These are phyloP conservation scores for Acanthiza pusilla DNA, from an alignment of 2,797 vertebrate species.

Conservation along the genomic window DNA sequence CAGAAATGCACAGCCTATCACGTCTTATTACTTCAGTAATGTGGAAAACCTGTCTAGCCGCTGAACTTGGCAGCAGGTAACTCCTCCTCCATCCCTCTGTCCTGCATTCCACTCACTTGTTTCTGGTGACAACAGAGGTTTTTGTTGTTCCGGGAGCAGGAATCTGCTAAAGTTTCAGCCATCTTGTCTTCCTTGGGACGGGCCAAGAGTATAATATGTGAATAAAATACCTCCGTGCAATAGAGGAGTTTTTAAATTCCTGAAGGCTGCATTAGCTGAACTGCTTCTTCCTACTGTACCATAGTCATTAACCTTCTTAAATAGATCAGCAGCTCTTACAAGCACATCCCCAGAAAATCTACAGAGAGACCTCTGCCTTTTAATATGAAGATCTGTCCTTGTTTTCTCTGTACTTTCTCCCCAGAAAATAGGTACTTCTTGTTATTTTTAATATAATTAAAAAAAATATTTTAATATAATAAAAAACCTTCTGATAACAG, in stretches of 20 bases:
- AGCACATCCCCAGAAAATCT: not conserved
- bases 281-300: not conserved
- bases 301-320: conserved; percentile 1
- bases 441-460: not conserved
- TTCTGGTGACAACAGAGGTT: conserved; percentile 36
- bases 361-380: not conserved
- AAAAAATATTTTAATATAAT: not conserved
- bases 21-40: not conserved
- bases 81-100: not conserved
- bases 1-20: not conserved
- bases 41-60: not conserved
- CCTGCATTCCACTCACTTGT: not conserved
- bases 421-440: not conserved
- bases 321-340: not conserved
- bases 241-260: not conserved
- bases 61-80: not conserved
- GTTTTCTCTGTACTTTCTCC: not conserved
- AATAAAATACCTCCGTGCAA: conserved; percentile 46
- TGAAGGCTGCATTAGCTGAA: not conserved
- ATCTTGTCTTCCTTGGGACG: conserved; percentile 47
- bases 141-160: conserved; percentile 53
- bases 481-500: not conserved
- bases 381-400: not conserved
- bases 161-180: conserved; percentile 40
- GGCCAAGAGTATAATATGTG: conserved; percentile 42